Base-by-base conservation (phyloP, 2,113 vertebrate genomes). In the Phrynosoma blainvillii region DNA sequence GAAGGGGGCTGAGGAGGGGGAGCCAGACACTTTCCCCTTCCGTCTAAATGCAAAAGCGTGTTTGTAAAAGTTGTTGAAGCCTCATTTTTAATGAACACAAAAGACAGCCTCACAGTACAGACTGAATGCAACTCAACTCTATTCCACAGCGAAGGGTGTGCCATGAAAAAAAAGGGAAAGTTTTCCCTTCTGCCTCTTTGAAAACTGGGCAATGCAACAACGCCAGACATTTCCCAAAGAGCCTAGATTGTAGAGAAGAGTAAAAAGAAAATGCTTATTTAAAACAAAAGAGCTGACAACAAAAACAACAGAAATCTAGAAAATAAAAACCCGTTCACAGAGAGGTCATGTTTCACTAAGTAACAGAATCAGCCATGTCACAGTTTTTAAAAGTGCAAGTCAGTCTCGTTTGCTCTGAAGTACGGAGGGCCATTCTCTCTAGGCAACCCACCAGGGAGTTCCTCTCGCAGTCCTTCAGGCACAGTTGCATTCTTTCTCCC, bases 311-410 rank as follows among this genome's bases (percentile, higher is more conserved):
- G 52, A 30, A 18, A 18, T 70, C 21, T 70, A 25, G 66, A 36
- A 54, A 86, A 76, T 30, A 1, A 18, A 52, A 68, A 80, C 9
- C 30, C 14, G 40, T 16, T 40, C 30, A 14, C 87, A 56, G 47
- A n/a, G 2, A 86, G 52, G 54, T 13, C 59, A 23, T 18, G 14
- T 84, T 56, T 81, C 47, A 75, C 16, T 68, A 6, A 83, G 80
- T 75, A 81, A 77, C 66, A 52, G 32, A 75, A 3, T 4, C 76
- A 59, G 25, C 2, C 56, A 47, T n/a, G 36, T 75, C 62, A 78
- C 2, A 2, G 23, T 75, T 79, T 3, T 0, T 1, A 32, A 78
- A 90, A 95, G 89, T 71, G 80, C 87, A 91, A 52, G 25, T 90
- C 90, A 79, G 40, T 81, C 59, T 85, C 0, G 6, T 81, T 85